phyloP scores from a whole-genome alignment of 1,140 invertebrate species.

The Popillia japonica region DNA sequence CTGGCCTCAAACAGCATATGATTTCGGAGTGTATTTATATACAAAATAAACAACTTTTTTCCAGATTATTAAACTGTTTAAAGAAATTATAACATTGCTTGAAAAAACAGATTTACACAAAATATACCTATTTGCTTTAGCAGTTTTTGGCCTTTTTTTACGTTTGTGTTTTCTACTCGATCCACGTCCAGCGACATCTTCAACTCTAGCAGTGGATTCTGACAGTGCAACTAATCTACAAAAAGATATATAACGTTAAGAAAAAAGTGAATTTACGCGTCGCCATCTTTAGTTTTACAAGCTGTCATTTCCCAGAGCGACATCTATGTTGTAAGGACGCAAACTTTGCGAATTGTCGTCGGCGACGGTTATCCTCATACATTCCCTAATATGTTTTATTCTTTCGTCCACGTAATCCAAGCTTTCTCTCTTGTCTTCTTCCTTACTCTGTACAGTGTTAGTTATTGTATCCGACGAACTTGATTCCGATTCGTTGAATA shows the following conservation, averaged over 20 bases:
- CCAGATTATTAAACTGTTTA: not conserved
- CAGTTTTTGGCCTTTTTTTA: slow-evolving; percentile 60
- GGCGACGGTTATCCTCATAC: slow-evolving; percentile 43
- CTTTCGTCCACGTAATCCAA: slow-evolving; percentile 53
- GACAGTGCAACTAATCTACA: slow-evolving; percentile 38
- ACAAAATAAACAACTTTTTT: not conserved
- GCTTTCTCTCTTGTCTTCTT: slow-evolving; percentile 42
- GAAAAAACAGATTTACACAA: too few relatives aligned
- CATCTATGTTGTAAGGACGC: slow-evolving; percentile 54
- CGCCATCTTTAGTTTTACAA: slow-evolving; percentile 42
- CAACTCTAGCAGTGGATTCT: slow-evolving; percentile 46
- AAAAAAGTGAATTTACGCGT: slow-evolving; percentile 21
- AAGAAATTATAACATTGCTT: not conserved
- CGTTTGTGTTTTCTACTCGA: slow-evolving; percentile 47
- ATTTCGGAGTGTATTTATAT: not conserved
- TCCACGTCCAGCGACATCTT: slow-evolving; percentile 48
- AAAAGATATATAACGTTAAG: not conserved
- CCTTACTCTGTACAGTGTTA: slow-evolving; percentile 24
- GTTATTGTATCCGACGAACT: slow-evolving; percentile 52
- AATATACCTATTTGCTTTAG: slow-evolving; percentile 60
- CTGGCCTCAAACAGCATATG: not conserved
- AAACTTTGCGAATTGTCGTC: slow-evolving; percentile 42
- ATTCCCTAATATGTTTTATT: slow-evolving; percentile 53
- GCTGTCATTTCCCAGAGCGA: slow-evolving; percentile 46
- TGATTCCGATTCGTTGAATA: slow-evolving; percentile 52